Evolutionary conservation across 2,888 invertebrate genomes (phyloP), one percentile per base, ranked within the genome.

Genomic region (Drosophila glabriapex): DNA sequence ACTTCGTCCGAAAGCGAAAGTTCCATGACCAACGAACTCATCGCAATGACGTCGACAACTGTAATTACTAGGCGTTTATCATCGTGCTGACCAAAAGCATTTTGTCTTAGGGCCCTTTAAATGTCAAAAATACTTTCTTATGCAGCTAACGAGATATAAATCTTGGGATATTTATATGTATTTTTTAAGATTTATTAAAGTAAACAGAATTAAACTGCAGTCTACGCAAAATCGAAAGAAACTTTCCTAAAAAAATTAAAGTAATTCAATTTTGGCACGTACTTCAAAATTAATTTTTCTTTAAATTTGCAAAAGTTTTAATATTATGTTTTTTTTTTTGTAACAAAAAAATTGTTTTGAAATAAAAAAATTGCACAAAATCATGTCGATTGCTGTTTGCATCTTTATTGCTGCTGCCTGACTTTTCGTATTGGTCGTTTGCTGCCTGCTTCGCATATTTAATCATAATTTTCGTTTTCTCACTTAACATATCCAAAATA

Each of bases 1-100:
- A 69, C 72, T 69, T 66, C 46, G 78, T 58, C 73, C 65, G 85
- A 87, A 83, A 89, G 87, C 89, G 87, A 87, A 87, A 87, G 87
- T 86, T 86, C 71, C 77, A 74, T 71, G 82, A 81, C 78, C 43
- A 70, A 74, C 53, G 65, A 68, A 70, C 75, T 77, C 77, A 71
- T 76, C 61, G 78, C 72, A 72, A 60, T 80, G 80, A 80, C 80
- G 78, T 76, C 62, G 76, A 29, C 78, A 64, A 55, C 76, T 52
- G 65, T 77, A 81, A 82, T 81, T 79, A 72, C 68, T 73, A 55
- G 76, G 72, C 64, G 68, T 78, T 69, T 62, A 68, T 63, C 56
- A 65, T 73, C 68, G 58, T 60, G 74, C 54, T 67, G 54, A 53
- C 64, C 60, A 68, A 66, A 69, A 68, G 37, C 53, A 31, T 37